Conservation (phyloP, 2,888 invertebrate species). For the Amiota minor region DNA sequence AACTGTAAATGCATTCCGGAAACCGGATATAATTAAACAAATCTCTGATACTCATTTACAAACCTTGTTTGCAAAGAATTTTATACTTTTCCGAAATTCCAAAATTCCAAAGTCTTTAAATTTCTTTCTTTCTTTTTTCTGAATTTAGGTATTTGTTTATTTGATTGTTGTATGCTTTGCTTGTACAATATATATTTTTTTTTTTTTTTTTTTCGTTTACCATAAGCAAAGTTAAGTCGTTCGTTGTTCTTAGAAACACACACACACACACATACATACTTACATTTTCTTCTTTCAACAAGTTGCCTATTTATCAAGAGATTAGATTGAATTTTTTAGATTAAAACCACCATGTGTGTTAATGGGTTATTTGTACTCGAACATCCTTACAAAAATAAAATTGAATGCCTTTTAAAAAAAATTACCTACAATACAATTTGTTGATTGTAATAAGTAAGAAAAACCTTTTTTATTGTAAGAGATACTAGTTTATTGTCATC, state of each 20-base stretch:
- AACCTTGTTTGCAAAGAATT: slow-evolving; percentile 1
- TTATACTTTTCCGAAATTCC: background rate
- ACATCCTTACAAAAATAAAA: no score
- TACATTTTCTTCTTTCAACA: slow-evolving; percentile 20
- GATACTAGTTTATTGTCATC: no score
- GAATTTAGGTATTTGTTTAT: slow-evolving; percentile 36
- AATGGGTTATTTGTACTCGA: no score
- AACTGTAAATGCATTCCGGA: slow-evolving; percentile 24
- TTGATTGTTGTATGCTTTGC: slow-evolving; percentile 22
- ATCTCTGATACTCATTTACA: slow-evolving; percentile 57
- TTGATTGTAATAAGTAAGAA: no score
- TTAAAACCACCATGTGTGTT: background rate
- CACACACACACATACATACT: background rate
- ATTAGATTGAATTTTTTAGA: slow-evolving; percentile 1
- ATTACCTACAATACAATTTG: no score
- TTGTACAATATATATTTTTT: no score
- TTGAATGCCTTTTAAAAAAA: no score
- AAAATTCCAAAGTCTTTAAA: slow-evolving; percentile 22
- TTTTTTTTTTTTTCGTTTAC: no score
- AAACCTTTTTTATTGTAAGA: no score
- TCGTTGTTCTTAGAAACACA: background rate
- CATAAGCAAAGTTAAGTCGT: slow-evolving; percentile 28
- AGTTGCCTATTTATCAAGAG: slow-evolving; percentile 32
- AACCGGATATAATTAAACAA: slow-evolving; percentile 66
- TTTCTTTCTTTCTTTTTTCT: slow-evolving; percentile 25